Evolutionary conservation across 2,797 vertebrate genomes (phyloP).

Genomic region (Rhinatrema bivittatum): DNA sequence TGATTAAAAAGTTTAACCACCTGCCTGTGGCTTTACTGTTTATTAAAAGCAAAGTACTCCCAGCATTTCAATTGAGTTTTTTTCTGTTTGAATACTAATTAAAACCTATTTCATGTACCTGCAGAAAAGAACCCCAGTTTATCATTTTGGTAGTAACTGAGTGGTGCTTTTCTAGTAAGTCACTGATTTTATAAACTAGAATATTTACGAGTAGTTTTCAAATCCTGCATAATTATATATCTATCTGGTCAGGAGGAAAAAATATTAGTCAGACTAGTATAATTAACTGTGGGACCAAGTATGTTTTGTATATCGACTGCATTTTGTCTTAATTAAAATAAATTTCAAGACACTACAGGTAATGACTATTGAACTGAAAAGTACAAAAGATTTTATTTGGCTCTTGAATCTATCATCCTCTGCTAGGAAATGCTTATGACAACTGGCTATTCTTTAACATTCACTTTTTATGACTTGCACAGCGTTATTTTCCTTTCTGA

Average conservation of each 20-base stretch:
- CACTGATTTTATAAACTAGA: slow-evolving; percentile 12
- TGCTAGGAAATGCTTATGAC: no score
- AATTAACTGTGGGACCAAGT: background rate
- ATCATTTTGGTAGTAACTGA: slow-evolving; percentile 6
- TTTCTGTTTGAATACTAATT: slow-evolving; percentile 24
- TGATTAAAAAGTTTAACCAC: slow-evolving; percentile 4
- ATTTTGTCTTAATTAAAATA: slow-evolving; percentile 5
- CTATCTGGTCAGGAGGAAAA: background rate
- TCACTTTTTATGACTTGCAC: no score
- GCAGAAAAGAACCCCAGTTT: slow-evolving; percentile 3
- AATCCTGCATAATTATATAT: background rate
- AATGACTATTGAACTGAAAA: background rate
- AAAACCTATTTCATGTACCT: slow-evolving; percentile 15
- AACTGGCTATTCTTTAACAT: no score
- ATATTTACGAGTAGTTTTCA: slow-evolving; percentile 3
- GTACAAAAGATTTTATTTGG: no score
- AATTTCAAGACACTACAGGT: background rate
- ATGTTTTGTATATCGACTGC: background rate
- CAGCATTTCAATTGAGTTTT: slow-evolving; percentile 20
- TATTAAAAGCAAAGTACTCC: slow-evolving; percentile 16
- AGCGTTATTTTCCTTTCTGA: no score
- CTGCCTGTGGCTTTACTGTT: slow-evolving; percentile 23
- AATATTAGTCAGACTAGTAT: background rate
- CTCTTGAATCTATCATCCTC: no score
- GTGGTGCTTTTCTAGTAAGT: slow-evolving; percentile 2